These are phyloP conservation scores for Gallinago nigripennis DNA, from an alignment of 2,797 vertebrate species.

Conservation along the genomic window DNA sequence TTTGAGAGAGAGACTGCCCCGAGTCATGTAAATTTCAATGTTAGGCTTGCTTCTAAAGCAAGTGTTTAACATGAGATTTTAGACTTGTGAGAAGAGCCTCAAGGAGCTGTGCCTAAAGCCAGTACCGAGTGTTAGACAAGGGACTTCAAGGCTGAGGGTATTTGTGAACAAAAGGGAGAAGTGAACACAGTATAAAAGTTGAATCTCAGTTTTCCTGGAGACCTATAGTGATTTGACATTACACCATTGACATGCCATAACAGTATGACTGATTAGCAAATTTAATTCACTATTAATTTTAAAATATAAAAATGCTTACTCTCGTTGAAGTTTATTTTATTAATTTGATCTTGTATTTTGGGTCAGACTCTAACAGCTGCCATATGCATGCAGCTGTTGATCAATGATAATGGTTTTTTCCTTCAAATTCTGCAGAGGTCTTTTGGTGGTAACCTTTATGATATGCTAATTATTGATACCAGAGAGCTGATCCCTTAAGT, in stretches of 20 bases:
- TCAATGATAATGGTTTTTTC: background rate
- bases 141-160: background rate
- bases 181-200: background rate
- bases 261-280: background rate
- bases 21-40: background rate
- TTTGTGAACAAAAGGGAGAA: background rate
- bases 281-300: background rate
- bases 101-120: background rate
- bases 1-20: background rate
- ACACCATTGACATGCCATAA: background rate
- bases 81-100: background rate
- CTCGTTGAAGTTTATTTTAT: constrained; percentile 16
- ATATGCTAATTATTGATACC: constrained; percentile 18
- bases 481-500: background rate
- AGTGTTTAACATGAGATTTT: background rate
- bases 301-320: background rate
- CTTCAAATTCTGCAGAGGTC: background rate
- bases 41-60: background rate
- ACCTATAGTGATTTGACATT: background rate
- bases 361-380: background rate
- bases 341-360: constrained; percentile 6
- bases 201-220: background rate
- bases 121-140: background rate
- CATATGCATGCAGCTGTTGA: constrained; percentile 37
- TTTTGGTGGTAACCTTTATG: background rate